phyloP scores from a whole-genome alignment of 2,888 invertebrate genomes.

The Resseliella maxima region DNA sequence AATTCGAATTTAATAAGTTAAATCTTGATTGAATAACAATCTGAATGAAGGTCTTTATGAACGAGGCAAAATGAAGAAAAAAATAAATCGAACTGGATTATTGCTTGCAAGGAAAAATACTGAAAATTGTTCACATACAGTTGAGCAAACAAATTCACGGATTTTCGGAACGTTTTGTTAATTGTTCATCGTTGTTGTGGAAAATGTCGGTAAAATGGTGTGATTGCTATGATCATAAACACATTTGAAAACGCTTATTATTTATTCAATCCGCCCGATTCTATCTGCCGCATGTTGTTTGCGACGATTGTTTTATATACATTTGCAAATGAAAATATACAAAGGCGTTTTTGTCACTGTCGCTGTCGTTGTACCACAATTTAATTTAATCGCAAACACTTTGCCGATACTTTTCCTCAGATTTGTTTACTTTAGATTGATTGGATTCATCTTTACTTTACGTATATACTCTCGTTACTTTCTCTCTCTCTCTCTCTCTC shows the following conservation, averaged over 20 bases:
- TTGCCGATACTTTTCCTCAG: neutral
- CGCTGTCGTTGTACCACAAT: neutral
- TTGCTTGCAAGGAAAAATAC: no score
- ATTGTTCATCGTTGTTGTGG: neutral
- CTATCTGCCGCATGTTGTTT: neutral
- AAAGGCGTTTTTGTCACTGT: neutral
- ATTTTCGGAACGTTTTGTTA: neutral
- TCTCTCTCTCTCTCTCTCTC: neutral
- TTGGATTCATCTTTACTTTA: slow-evolving; percentile 39
- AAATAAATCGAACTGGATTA: no score
- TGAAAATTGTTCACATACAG: no score
- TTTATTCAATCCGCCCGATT: neutral
- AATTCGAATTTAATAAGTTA: no score
- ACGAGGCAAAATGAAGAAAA: no score
- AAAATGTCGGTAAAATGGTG: neutral
- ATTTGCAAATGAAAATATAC: neutral
- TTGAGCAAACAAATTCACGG: no score
- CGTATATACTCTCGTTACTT: neutral
- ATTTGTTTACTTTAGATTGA: slow-evolving; percentile 44
- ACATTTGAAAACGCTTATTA: slow-evolving; percentile 11
- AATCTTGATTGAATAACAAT: no score
- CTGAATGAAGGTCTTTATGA: no score
- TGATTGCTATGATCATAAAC: neutral
- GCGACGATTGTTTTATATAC: neutral
- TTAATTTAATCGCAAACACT: slow-evolving; percentile 14